phyloP scores from a whole-genome alignment of 2,113 vertebrate species.

The Takifugu bimaculatus region DNA sequence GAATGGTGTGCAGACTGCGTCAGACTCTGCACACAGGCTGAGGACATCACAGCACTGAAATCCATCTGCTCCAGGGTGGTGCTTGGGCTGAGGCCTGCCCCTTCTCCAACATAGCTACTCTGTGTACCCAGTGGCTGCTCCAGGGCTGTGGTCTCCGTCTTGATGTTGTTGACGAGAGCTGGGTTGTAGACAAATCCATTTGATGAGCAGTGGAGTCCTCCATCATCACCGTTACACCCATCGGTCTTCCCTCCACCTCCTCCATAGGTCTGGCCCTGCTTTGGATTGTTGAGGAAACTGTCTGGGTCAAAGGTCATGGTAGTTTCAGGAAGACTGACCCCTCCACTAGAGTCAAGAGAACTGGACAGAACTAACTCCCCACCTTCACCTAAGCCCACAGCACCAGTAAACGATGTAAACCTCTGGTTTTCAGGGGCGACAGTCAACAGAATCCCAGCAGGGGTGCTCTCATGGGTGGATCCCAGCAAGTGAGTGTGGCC shows the following conservation, averaged over 20 bases:
- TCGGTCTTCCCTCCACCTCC: constrained; percentile 78
- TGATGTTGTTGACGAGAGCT: constrained; percentile 89
- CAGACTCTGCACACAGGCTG: constrained; percentile 81
- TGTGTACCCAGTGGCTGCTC: constrained; percentile 90
- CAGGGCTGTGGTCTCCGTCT: constrained; percentile 87
- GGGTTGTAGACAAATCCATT: constrained; percentile 83
- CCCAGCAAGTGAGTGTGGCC: constrained; percentile 89
- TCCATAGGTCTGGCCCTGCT: constrained; percentile 98
- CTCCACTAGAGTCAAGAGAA: constrained; percentile 83
- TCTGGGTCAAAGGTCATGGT: constrained; percentile 98
- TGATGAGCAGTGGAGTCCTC: constrained; percentile 66
- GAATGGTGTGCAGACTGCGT: constrained; percentile 86
- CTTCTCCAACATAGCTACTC: constrained; percentile 74
- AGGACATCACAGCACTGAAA: constrained; percentile 89
- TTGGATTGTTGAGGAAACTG: constrained; percentile 99
- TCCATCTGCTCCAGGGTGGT: constrained; percentile 99
- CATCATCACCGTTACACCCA: constrained; percentile 61
- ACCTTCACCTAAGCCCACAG: constrained; percentile 75
- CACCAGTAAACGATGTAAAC: constrained; percentile 89
- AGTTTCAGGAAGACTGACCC: constrained; percentile 89
- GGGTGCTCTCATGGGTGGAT: constrained; percentile 73
- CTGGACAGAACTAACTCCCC: constrained; percentile 93
- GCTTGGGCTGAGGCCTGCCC: constrained; percentile 90
- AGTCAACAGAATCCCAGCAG: constrained; percentile 87
- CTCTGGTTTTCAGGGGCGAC: constrained; percentile 93